Evolutionary conservation across 1,140 invertebrate genomes (phyloP).

Genomic region (Amphibalanus amphitrite): DNA sequence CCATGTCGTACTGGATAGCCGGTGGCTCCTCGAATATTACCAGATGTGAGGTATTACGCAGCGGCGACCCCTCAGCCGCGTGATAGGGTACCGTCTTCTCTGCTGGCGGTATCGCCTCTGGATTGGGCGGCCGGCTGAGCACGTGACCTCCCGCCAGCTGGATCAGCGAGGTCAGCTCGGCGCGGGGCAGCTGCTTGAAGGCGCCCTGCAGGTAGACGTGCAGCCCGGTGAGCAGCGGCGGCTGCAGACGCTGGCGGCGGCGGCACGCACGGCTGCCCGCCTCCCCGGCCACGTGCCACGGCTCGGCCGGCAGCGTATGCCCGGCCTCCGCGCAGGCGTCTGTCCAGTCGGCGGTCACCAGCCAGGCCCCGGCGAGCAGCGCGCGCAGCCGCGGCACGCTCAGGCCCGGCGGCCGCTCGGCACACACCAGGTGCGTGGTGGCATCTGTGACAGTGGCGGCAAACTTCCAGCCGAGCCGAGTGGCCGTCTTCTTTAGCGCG

Average conservation of each 20-base stretch:
- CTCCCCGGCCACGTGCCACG: conserved; percentile 41
- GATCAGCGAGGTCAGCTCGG: conserved; percentile 38
- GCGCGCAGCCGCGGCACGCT: conserved; percentile 43
- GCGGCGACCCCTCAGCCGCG: conserved; percentile 24
- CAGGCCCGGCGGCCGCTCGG: conserved; percentile 38
- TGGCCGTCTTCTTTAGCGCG: background rate
- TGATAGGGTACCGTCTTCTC: conserved; percentile 46
- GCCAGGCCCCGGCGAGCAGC: conserved; percentile 41
- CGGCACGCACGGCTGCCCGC: conserved; percentile 31
- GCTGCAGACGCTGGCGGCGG: conserved; percentile 36
- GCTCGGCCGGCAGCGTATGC: conserved; percentile 33
- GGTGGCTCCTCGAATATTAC: conserved; percentile 41
- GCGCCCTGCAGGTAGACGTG: conserved; percentile 46
- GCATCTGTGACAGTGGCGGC: background rate
- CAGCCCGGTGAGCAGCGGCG: conserved; percentile 46
- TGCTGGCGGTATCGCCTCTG: conserved; percentile 37
- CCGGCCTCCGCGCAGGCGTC: conserved; percentile 39
- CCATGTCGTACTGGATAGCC: conserved; percentile 42
- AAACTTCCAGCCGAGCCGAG: background rate
- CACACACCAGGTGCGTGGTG: conserved; percentile 42
- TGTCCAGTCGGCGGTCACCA: conserved; percentile 43
- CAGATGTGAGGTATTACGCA: conserved; percentile 44
- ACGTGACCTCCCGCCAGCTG: conserved; percentile 41
- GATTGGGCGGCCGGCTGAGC: conserved; percentile 45
- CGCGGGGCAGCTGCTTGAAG: conserved; percentile 36